Percentiles rank a stretch among this genome's conserved stretches.
These are phyloP conservation scores for Catostylus mosaicus DNA, from an alignment of 30 jellyfish, hydroid and myxozoan species.

Conservation along the genomic window DNA sequence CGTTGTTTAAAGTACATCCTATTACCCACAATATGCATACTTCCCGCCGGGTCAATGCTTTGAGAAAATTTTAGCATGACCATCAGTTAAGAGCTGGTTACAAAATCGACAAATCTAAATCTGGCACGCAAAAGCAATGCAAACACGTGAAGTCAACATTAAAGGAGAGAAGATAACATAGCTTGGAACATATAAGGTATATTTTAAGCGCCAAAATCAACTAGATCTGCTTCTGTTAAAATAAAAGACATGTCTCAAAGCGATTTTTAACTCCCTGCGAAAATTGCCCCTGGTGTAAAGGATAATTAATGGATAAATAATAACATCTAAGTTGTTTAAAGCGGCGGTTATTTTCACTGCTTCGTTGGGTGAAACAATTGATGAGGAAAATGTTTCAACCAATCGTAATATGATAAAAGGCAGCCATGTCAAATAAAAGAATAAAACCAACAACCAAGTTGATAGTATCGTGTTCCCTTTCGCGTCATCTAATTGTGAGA, in stretches of 20 bases:
- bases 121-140: too few species aligned
- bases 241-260: background rate
- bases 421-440: slow-evolving; percentile 29
- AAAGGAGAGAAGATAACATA: too few species aligned
- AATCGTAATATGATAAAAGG: slow-evolving; percentile 45
- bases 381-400: slow-evolving; percentile 18
- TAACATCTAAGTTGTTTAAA: slow-evolving; percentile 29
- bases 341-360: slow-evolving; percentile 40
- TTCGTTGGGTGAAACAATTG: slow-evolving; percentile 4
- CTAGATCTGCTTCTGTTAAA: background rate
- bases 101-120: too few species aligned
- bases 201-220: too few species aligned
- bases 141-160: too few species aligned
- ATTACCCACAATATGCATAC: too few species aligned
- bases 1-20: too few species aligned
- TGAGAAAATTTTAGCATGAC: too few species aligned
- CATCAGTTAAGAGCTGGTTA: too few species aligned
- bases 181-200: too few species aligned
- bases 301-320: slow-evolving; percentile 37
- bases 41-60: too few species aligned
- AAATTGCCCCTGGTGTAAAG: slow-evolving; percentile 23
- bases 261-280: slow-evolving; percentile 8
- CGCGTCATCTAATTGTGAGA: background rate
- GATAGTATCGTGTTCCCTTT: slow-evolving; percentile 38
- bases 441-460: slow-evolving; percentile 31